phyloP scores from a whole-genome alignment of 2,888 invertebrate genomes.

The Fissipunctia ypsillon region DNA sequence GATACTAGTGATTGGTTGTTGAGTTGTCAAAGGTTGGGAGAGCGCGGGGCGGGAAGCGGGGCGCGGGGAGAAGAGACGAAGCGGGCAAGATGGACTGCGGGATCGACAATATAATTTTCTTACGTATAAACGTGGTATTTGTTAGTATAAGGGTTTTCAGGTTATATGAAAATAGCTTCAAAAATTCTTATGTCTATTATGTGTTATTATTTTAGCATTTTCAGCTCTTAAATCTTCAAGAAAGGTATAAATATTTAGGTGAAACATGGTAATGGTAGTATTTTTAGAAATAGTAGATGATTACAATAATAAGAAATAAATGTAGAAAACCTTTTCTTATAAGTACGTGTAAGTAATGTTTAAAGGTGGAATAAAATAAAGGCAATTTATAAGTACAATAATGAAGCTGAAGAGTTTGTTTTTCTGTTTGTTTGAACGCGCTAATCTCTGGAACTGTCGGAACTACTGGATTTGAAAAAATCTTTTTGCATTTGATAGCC shows the following conservation, averaged over 20 bases:
- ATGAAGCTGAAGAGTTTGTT: too few species aligned
- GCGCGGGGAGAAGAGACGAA: slow-evolving; percentile 70
- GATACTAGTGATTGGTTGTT: slow-evolving; percentile 85
- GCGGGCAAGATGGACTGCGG: slow-evolving; percentile 72
- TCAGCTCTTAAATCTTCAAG: slow-evolving; percentile 24
- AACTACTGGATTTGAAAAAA: too few species aligned
- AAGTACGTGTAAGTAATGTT: not conserved
- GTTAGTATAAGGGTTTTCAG: slow-evolving; percentile 65
- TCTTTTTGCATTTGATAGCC: too few species aligned
- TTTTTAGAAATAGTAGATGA: slow-evolving; percentile 3
- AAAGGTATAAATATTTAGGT: slow-evolving; percentile 26
- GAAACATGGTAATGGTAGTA: not conserved
- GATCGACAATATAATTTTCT: slow-evolving; percentile 61
- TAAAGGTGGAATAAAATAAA: not conserved
- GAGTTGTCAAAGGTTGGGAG: slow-evolving; percentile 86
- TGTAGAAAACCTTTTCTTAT: not conserved
- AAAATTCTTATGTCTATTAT: not conserved
- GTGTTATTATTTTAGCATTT: slow-evolving; percentile 31
- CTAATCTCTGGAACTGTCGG: too few species aligned
- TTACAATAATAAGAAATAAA: not conserved
- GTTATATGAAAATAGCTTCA: slow-evolving; percentile 37
- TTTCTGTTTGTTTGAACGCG: too few species aligned
- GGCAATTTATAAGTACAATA: too few species aligned
- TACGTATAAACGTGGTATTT: slow-evolving; percentile 62
- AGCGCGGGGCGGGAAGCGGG: slow-evolving; percentile 74